Conservation (phyloP, 2,888 invertebrate species). For the Punctoribates punctum region DNA sequence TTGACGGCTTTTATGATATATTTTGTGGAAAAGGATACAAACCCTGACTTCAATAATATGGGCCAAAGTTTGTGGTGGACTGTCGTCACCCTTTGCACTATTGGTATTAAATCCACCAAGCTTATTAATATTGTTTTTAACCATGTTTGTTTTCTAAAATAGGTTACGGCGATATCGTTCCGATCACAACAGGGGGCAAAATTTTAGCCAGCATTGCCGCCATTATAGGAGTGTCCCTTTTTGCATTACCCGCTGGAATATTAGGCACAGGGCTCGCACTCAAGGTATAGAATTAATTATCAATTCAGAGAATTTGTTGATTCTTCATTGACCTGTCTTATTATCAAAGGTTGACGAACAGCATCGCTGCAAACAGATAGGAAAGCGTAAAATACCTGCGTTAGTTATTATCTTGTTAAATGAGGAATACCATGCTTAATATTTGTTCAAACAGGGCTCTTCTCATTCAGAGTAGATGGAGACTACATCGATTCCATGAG, state of each 20-base stretch:
- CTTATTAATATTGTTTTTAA: no score
- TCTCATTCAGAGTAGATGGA: neutral
- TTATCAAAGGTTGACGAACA: constrained; percentile 19
- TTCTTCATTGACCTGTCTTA: neutral
- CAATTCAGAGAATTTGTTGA: neutral
- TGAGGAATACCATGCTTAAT: neutral
- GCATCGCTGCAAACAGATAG: neutral
- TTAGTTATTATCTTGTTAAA: neutral
- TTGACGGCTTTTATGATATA: constrained; percentile 32
- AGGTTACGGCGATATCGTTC: constrained; percentile 57
- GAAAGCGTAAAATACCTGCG: constrained; percentile 24
- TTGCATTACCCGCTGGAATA: constrained; percentile 59
- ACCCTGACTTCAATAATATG: constrained; percentile 29
- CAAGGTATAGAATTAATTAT: neutral
- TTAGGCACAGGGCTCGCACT: constrained; percentile 38
- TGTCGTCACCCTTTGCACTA: constrained; percentile 57
- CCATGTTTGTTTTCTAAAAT: no score
- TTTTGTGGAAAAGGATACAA: constrained; percentile 28
- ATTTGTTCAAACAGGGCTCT: no score
- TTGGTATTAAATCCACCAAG: no score
- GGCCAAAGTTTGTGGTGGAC: constrained; percentile 18
- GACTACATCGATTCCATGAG: neutral
- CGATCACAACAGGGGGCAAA: constrained; percentile 58
- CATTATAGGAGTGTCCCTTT: constrained; percentile 58
- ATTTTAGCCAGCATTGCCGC: constrained; percentile 57